Evolutionary conservation across 2,113 vertebrate genomes (phyloP), one percentile per base, ranked within the genome.

Genomic region (Tupaia tana): DNA sequence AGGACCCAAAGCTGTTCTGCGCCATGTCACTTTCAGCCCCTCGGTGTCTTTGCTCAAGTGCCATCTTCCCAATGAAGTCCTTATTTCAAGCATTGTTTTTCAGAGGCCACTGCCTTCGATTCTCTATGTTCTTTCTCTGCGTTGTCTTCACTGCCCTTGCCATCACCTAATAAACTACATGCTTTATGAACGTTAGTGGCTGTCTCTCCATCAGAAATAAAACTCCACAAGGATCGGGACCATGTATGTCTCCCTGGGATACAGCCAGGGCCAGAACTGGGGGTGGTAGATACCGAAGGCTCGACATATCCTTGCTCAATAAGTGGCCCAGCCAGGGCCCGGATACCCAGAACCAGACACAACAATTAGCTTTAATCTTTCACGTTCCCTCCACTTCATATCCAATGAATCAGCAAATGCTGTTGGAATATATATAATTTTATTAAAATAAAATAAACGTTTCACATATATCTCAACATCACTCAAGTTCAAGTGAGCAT

Each of bases 231-330:
- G 11, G 9, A 34, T 24, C 16, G 15, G 29, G 64, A 64, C 14
- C 4, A 3, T 1, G 0, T 4, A 12, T 0, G 2, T 58, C 63
- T 85, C 29, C 25, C 66, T 31, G 43, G 20, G 64, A 3, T 3
- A 14, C 4, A 27, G 14, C 31, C 29, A 22, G 75, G 31, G n/a
- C 11, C 56, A 34, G 20, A 52, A 9, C 22, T 18, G 79, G 56
- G 4, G 2, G 16, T 10, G 14, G 2, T 24, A 12, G 0, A 24
- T 1, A 15, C 15, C 1, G 2, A 56, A 80, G 34, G 9, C 24
- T 71, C 27, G 7, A 0, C 1, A 9, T 0, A 3, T 4, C 18
- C 67, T 59, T 20, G 71, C 61, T 43, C n/a, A 77, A 29, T 13
- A 2, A 67, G 52, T 8, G 14, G 1, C 43, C 67, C 25, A 16